phyloP scores from a whole-genome alignment of 2,113 vertebrate species.

The Sakesphorus luctuosus region DNA sequence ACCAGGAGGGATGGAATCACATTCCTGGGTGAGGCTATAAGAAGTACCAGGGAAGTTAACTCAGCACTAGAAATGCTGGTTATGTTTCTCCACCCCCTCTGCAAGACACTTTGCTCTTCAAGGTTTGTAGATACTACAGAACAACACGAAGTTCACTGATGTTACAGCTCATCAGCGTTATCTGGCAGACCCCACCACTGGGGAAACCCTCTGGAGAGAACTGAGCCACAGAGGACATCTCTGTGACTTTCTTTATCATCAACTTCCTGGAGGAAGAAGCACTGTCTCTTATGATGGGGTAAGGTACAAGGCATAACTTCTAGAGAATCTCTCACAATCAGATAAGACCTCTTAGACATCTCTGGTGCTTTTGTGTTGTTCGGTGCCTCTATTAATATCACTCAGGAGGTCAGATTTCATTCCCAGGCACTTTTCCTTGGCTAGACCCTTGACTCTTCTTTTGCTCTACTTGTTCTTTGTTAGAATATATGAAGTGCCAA shows the following conservation, averaged over 20 bases:
- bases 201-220: not conserved
- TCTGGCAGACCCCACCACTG: not conserved
- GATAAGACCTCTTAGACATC: not conserved
- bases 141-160: not conserved
- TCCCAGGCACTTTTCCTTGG: not conserved
- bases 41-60: not conserved
- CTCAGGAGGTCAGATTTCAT: not conserved
- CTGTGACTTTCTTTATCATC: not conserved
- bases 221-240: not conserved
- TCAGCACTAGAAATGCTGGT: not conserved
- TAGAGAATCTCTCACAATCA: not conserved
- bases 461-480: not conserved
- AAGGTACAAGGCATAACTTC: not conserved
- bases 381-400: not conserved
- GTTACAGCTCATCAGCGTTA: not conserved
- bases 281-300: not conserved
- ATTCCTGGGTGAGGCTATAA: not conserved
- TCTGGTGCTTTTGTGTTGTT: not conserved
- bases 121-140: not conserved
- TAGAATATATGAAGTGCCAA: not conserved
- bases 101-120: not conserved
- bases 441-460: not conserved
- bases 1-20: not conserved
- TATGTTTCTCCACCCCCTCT: not conserved
- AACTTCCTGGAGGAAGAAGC: not conserved